These are phyloP conservation scores for Isurus oxyrinchus DNA, from an alignment of 2,113 vertebrate genomes.

Conservation along the genomic window DNA sequence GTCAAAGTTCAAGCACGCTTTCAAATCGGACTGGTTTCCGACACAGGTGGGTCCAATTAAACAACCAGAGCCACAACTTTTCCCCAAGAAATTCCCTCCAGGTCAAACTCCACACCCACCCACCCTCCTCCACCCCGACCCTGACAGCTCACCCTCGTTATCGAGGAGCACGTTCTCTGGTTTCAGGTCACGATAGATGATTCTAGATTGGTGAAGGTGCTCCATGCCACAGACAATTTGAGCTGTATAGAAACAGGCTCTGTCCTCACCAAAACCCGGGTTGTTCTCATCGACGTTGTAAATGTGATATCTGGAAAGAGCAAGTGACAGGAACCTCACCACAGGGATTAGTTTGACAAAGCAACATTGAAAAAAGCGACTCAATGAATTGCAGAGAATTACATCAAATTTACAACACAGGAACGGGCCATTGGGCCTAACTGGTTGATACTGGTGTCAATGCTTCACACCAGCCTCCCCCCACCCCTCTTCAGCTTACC, in stretches of 20 bases:
- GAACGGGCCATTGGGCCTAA: no score
- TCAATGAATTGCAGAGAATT: background rate
- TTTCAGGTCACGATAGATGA: constrained; percentile 64
- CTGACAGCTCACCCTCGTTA: constrained; percentile 47
- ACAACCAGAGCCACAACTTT: background rate
- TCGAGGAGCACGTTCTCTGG: constrained; percentile 55
- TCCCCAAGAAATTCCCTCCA: background rate
- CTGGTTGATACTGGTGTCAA: no score
- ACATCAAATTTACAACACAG: no score
- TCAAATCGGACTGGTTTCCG: background rate
- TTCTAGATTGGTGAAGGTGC: constrained; percentile 66
- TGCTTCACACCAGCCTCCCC: background rate
- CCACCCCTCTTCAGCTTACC: no score
- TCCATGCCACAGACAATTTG: constrained; percentile 71
- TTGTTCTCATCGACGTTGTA: constrained; percentile 71
- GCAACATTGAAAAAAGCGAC: background rate
- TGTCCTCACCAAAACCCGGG: constrained; percentile 59
- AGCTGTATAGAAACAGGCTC: constrained; percentile 62
- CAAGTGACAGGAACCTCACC: background rate
- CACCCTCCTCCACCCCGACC: background rate
- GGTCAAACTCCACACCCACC: background rate
- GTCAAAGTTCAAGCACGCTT: background rate
- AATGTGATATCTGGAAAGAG: constrained; percentile 59
- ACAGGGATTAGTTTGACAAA: background rate
- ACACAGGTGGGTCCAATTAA: background rate